Evolutionary conservation across 2,113 vertebrate genomes (phyloP).

Genomic region (Orientallactaga bullata): DNA sequence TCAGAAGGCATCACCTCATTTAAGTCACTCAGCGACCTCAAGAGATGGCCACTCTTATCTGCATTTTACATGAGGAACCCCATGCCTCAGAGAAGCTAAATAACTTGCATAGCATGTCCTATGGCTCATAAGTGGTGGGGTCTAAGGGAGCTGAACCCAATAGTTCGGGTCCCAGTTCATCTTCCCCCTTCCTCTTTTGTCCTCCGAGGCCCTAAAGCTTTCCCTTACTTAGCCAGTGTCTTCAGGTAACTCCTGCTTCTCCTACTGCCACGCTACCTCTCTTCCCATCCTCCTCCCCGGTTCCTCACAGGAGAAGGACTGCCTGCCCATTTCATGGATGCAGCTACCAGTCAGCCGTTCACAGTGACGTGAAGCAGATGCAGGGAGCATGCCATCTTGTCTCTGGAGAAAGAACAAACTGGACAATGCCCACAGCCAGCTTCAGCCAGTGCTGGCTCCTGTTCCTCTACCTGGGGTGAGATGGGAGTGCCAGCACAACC

Average conservation of each 20-base stretch:
- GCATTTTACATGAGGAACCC: neutral
- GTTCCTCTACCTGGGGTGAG: neutral
- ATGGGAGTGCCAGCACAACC: fast-evolving
- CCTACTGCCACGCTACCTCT: neutral
- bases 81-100: neutral
- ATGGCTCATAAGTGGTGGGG: neutral
- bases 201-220: neutral
- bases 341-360: neutral
- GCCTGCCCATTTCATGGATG: neutral
- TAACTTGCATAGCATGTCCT: no score
- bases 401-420: neutral
- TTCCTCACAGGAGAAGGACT: neutral
- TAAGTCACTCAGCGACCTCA: neutral
- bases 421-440: neutral
- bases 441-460: neutral
- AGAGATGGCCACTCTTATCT: neutral
- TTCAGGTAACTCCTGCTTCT: neutral
- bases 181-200: neutral
- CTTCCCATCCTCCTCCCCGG: neutral
- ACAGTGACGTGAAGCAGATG: fast-evolving
- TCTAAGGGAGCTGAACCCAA: neutral
- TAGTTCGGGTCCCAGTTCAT: neutral
- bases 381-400: no score
- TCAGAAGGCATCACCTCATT: neutral
- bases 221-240: neutral